These are phyloP conservation scores for Sarcophilus harrisii DNA, from an alignment of 2,797 vertebrate genomes.

Conservation along the genomic window DNA sequence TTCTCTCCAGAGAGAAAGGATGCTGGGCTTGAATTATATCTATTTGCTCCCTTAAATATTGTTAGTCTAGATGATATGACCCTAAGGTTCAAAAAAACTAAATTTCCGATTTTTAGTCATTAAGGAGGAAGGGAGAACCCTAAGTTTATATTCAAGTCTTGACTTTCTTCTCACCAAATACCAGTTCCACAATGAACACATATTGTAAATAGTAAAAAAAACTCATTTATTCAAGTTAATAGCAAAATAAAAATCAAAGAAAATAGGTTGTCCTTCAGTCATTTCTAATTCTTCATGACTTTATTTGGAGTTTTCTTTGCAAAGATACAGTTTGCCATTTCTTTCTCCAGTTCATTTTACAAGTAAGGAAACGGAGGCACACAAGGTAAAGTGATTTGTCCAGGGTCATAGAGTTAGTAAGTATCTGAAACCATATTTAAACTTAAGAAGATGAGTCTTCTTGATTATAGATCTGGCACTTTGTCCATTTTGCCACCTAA, in stretches of 20 bases:
- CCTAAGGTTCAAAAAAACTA: not conserved
- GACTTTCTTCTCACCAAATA: not conserved
- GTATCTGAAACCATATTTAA: not conserved
- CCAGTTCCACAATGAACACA: not conserved
- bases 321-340: not conserved
- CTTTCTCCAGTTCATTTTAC: not conserved
- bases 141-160: not conserved
- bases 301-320: not conserved
- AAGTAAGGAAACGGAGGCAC: not conserved
- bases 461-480: not conserved
- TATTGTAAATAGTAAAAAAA: not conserved
- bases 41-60: not conserved
- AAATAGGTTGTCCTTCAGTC: not conserved
- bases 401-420: not conserved
- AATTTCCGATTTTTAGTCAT: not conserved
- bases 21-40: not conserved
- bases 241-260: not conserved
- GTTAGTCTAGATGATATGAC: not conserved
- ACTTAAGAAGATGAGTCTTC: not conserved
- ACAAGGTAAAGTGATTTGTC: not conserved
- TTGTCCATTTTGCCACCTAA: not conserved
- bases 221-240: not conserved
- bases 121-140: not conserved
- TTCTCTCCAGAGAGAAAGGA: not conserved
- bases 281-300: not conserved